These are phyloP conservation scores for Rhynchonycteris naso DNA, from an alignment of 2,797 vertebrate genomes.

Conservation along the genomic window DNA sequence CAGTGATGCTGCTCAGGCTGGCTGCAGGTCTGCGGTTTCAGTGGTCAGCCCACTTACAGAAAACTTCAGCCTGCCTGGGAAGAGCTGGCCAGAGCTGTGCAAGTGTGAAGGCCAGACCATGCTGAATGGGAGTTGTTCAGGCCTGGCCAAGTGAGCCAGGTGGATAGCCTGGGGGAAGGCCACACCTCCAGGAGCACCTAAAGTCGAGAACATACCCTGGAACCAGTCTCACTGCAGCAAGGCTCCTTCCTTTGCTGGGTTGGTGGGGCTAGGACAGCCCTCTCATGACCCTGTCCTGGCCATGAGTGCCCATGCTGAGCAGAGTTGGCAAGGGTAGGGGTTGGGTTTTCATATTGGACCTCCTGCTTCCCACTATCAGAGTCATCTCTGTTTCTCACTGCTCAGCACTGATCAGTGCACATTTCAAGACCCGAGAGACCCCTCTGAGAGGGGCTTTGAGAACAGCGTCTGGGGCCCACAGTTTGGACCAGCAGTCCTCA, in stretches of 20 bases:
- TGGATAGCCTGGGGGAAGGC: too few species aligned
- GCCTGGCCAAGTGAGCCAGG: not conserved
- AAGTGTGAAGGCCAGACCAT: not conserved
- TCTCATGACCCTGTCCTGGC: not conserved
- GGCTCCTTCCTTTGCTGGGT: not conserved
- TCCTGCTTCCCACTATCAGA: not conserved
- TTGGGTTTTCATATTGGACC: not conserved
- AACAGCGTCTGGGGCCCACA: not conserved
- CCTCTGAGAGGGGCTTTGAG: not conserved
- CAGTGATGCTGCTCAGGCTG: accelerated
- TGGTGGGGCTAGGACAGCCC: accelerated
- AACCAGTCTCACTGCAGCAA: not conserved
- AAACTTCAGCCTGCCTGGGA: accelerated
- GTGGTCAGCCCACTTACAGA: not conserved
- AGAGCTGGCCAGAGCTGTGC: not conserved
- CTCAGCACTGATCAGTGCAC: not conserved
- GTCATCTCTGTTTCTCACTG: not conserved
- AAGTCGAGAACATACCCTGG: not conserved
- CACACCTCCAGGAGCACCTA: not conserved
- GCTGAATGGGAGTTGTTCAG: not conserved
- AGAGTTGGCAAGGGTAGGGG: not conserved
- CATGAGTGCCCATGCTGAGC: accelerated
- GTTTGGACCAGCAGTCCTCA: not conserved
- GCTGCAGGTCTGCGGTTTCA: not conserved
- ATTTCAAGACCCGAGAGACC: not conserved